Base-by-base conservation (phyloP, 2,888 invertebrate species). In the Seira musarum region DNA sequence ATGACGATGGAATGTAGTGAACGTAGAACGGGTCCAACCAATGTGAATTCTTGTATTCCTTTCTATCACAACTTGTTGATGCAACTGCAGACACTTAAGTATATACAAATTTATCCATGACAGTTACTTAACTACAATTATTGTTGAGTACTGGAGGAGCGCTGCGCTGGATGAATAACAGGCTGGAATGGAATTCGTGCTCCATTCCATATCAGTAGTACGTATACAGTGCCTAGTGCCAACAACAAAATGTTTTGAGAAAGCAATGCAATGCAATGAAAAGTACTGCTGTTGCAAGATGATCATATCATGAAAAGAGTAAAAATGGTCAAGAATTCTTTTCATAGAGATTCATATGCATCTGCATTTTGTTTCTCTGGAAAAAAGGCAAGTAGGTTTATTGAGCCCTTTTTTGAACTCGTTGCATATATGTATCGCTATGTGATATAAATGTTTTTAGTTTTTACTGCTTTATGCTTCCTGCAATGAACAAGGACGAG, bases 351-450 rank as follows among this genome's bases (percentile, higher is more conserved):
- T n/a, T n/a, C n/a, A n/a, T n/a, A n/a, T 30, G 30, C 30, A 30
- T 30, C 30, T 30, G 30, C 30, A 30, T 30, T 30, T 30, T n/a
- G n/a, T n/a, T 30, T 30, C 15, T 53, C 53, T 13, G 6, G 3
- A 15, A 15, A 53, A 53, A 53, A 53, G 3, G 53, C 53, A n/a
- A 17, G 53, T 53, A 53, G 53, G 53, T 13, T 53, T 53, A n/a
- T 53, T 17, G 53, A 53, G 53, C 53, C 53, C 53, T 53, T 53
- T 53, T 53, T 53, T 53, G 53, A 53, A 53, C 53, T 53, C 17
- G 53, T 17, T 3, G n/a, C 17, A 53, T 40, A 13, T 13, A 40
- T 17, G 53, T n/a, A 53, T 53, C 53, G 30, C 3, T 30, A 30
- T n/a, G n/a, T n/a, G n/a, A n/a, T n/a, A n/a, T n/a, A n/a, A n/a